Percentiles rank a stretch among this genome's conserved stretches.
Conservation (phyloP, 2,797 vertebrate genomes). For the Telmatherina bonti region DNA sequence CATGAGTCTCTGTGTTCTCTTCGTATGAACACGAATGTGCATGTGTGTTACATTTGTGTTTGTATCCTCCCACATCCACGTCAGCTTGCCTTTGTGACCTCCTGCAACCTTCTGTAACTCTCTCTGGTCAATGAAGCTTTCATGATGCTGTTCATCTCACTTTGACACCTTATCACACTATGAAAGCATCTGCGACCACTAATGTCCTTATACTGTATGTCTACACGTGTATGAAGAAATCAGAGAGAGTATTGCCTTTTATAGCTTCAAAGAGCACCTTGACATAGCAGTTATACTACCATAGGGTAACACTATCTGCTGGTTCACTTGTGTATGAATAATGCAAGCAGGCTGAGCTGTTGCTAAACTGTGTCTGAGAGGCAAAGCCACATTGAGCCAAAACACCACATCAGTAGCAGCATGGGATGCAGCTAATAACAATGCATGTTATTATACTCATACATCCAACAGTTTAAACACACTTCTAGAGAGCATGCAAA, state of each 20-base stretch:
- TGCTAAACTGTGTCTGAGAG: conserved; percentile 87
- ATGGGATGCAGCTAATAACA: conserved; percentile 44
- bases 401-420: conserved; percentile 46
- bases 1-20: conserved; percentile 64
- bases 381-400: conserved; percentile 82
- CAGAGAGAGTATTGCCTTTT: conserved; percentile 68
- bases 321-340: conserved; percentile 88
- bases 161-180: conserved; percentile 16
- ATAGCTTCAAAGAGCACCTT: conserved; percentile 79
- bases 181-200: conserved; percentile 12
- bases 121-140: conserved; percentile 67
- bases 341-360: conserved; percentile 86
- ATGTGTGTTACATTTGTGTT: conserved; percentile 46
- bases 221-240: conserved; percentile 31
- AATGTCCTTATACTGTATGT: conserved; percentile 30
- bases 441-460: conserved; percentile 16
- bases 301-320: conserved; percentile 89
- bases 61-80: conserved; percentile 74
- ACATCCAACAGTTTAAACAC: conserved; percentile 1
- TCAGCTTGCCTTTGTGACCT: conserved; percentile 77
- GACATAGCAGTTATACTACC: conserved; percentile 79
- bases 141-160: conserved; percentile 24
- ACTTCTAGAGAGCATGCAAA: background rate
- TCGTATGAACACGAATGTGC: conserved; percentile 58
- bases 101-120: conserved; percentile 68